Conservation (phyloP, 2,113 vertebrate genomes). For the Speoplatyrhinus poulsoni region DNA sequence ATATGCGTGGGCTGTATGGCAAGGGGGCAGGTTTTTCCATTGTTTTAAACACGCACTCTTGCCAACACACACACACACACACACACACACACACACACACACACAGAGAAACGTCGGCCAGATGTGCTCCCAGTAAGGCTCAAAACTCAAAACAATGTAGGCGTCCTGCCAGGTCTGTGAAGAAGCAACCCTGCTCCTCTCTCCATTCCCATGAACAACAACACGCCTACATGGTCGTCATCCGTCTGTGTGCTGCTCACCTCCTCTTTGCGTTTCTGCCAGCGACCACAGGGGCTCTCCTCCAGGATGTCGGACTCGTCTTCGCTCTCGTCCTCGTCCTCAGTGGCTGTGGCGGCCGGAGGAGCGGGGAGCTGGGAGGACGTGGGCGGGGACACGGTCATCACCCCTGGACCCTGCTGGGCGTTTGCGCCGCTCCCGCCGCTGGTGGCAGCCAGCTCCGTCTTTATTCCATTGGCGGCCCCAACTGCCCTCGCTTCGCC, state of each 20-base stretch:
- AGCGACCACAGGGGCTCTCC: slow-evolving; percentile 88
- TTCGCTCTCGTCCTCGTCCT: slow-evolving; percentile 88
- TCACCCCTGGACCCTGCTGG: slow-evolving; percentile 66
- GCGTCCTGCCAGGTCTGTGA: too few relatives aligned
- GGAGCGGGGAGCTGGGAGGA: slow-evolving; percentile 70
- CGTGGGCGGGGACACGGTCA: slow-evolving; percentile 81
- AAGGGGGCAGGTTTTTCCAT: too few relatives aligned
- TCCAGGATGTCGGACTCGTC: slow-evolving; percentile 90
- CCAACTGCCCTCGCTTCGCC: slow-evolving; percentile 40
- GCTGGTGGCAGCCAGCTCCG: slow-evolving; percentile 34
- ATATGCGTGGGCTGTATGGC: too few relatives aligned
- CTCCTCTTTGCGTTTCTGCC: slow-evolving; percentile 89
- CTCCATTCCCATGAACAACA: too few relatives aligned
- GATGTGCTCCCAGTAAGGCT: too few relatives aligned
- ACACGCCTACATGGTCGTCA: slow-evolving; percentile 14
- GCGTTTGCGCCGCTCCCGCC: slow-evolving; percentile 22
- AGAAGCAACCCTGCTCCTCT: too few relatives aligned
- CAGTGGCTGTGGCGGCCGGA: slow-evolving; percentile 71
- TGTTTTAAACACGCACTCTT: too few relatives aligned
- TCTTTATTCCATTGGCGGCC: slow-evolving; percentile 35
- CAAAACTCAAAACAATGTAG: too few relatives aligned
- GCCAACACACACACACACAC: too few relatives aligned
- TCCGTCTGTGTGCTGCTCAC: slow-evolving; percentile 77
- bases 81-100: too few relatives aligned
- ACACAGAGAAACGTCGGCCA: too few relatives aligned